Evolutionary conservation across 2,888 invertebrate species (phyloP), one percentile per base, ranked within the genome.

Genomic region (Lasius platythorax): DNA sequence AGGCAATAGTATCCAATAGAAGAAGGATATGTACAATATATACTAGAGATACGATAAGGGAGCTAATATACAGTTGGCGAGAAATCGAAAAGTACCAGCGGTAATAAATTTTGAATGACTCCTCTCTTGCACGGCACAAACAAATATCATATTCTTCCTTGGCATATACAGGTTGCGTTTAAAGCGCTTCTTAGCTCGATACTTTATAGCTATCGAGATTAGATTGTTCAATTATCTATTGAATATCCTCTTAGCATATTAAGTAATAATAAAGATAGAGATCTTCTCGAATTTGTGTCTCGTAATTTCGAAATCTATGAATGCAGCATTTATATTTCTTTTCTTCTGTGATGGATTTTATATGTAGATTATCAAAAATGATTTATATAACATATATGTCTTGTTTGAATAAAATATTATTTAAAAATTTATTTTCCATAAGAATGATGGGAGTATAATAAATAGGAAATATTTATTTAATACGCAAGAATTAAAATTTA

Each of bases 81-180:
- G 64, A 12, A 76, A 76, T 79, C 56, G 64, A 82, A 79, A 82
- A 82, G 12, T 58, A 63, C n/a, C 63, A 28, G 40, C 15, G 78
- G 66, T 33, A 78, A 79, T 76, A 76, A 76, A 81, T 81, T 72
- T 50, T 28, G 30, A 73, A 12, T 63, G 73, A 72, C 79, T 79
- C n/a, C 23, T 61, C 33, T 61, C 58, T 61, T 33, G 72, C 37
- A 18, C 46, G 23, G 79, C 72, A 79, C 72, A 79, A 61, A 79
- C 73, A 79, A 79, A 79, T 79, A 79, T 78, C 67, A 78, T 79
- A 79, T 72, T 79, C 72, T 61, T 72, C 6, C 33, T 18, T 72
- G 61, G 46, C 46, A 50, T 28, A 12, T 72, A 72, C 46, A 37
- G 23, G 23, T 79, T 70, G 58, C 46, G 33, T 61, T 61, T 61